Evolutionary conservation across 2,888 invertebrate genomes (phyloP).

Genomic region (Andrena camellia): DNA sequence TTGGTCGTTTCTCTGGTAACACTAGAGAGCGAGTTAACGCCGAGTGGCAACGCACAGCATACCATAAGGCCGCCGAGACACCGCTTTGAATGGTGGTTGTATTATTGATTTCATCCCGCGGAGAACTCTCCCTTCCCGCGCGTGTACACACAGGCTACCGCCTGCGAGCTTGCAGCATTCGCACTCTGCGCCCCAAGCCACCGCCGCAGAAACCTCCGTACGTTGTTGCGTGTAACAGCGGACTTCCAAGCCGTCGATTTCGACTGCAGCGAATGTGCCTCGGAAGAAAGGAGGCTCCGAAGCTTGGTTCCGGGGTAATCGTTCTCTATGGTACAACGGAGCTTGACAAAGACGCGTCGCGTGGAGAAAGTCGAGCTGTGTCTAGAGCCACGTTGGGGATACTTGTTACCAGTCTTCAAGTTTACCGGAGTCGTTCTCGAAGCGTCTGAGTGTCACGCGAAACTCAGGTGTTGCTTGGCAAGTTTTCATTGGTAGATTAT

Average conservation of each 20-base stretch:
- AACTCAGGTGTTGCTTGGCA: too few species aligned
- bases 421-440: too few species aligned
- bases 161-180: slow-evolving; percentile 23
- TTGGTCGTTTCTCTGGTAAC: not conserved
- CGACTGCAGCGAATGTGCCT: not conserved
- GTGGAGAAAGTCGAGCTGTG: too few species aligned
- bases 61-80: slow-evolving; percentile 45
- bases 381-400: too few species aligned
- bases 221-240: slow-evolving; percentile 30
- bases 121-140: slow-evolving; percentile 46
- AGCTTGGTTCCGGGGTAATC: too few species aligned
- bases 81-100: slow-evolving; percentile 78
- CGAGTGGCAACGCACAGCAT: slow-evolving; percentile 28
- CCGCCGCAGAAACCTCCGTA: slow-evolving; percentile 21
- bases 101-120: slow-evolving; percentile 81
- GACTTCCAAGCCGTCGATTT: slow-evolving; percentile 31
- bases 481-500: too few species aligned
- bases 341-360: too few species aligned
- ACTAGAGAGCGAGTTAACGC: slow-evolving; percentile 25
- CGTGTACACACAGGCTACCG: not conserved
- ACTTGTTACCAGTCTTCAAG: too few species aligned
- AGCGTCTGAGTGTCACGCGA: too few species aligned
- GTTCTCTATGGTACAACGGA: too few species aligned
- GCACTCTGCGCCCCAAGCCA: slow-evolving; percentile 17
- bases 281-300: not conserved